Percentiles rank a stretch among this genome's conserved stretches.
Evolutionary conservation across 2,797 vertebrate species (phyloP).

Genomic region (Pelobates cultripes): DNA sequence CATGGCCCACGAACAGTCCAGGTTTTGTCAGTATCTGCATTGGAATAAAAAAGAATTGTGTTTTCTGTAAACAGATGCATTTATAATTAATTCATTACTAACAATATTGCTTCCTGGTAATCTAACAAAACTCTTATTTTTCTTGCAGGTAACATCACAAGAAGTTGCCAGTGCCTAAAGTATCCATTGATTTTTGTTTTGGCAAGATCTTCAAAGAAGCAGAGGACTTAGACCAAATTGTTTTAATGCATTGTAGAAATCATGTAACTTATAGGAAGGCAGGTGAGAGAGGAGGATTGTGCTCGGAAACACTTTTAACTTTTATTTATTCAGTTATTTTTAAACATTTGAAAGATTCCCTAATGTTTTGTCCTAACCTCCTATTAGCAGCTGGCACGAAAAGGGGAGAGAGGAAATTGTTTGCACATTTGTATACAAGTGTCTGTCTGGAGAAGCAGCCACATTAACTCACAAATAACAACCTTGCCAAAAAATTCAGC

Average conservation of each 20-base stretch:
- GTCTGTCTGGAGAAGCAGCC: constrained; percentile 40
- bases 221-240: constrained; percentile 12
- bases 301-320: background rate
- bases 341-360: constrained; percentile 40
- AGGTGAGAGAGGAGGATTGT: constrained; percentile 28
- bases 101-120: no score
- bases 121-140: no score
- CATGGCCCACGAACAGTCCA: no score
- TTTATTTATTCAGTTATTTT: background rate
- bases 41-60: no score
- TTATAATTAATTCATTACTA: no score
- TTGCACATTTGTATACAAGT: constrained; percentile 42
- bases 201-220: background rate
- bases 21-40: no score
- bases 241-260: constrained; percentile 1
- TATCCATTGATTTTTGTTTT: no score
- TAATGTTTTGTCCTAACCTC: constrained; percentile 33
- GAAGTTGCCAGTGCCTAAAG: no score
- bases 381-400: constrained; percentile 38
- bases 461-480: constrained; percentile 25
- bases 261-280: constrained; percentile 17
- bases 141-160: no score
- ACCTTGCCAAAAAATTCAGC: constrained; percentile 17
- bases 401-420: constrained; percentile 38
- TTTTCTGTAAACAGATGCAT: no score